Percentiles rank a stretch among this genome's conserved stretches.
These are phyloP conservation scores for Drosophila murphyi DNA, from an alignment of 1,140 invertebrate species.

Conservation along the genomic window DNA sequence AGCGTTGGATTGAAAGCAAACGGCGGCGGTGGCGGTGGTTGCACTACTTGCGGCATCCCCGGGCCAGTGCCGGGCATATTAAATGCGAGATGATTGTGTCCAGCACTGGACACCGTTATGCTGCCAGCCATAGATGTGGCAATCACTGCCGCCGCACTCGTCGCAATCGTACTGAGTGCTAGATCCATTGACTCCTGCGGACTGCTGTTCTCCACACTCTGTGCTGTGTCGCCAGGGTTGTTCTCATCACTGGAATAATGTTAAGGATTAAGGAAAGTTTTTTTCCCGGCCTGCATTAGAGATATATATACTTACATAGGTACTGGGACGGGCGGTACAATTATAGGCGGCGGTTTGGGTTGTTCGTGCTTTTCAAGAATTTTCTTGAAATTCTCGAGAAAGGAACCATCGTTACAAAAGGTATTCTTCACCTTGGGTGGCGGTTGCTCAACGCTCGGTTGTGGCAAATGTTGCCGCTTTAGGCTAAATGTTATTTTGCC, in stretches of 20 bases:
- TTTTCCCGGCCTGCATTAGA: no score
- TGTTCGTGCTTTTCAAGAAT: conserved; percentile 86
- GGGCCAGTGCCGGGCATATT: conserved; percentile 68
- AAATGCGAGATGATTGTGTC: conserved; percentile 74
- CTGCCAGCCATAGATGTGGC: conserved; percentile 46
- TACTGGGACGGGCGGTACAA: conserved; percentile 53
- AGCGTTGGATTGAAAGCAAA: conserved; percentile 84
- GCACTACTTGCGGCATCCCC: conserved; percentile 69
- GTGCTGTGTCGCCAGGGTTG: conserved; percentile 32
- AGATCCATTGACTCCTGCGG: conserved; percentile 40
- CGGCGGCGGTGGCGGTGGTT: conserved; percentile 79
- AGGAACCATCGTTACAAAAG: conserved; percentile 91
- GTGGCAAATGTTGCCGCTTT: conserved; percentile 65
- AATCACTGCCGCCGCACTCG: conserved; percentile 47
- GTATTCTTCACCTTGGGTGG: conserved; percentile 85
- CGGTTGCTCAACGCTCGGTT: conserved; percentile 69
- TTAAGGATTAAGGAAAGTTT: not conserved
- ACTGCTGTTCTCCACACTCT: conserved; percentile 40
- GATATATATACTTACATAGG: conserved; percentile 37
- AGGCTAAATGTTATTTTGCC: conserved; percentile 75
- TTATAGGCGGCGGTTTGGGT: conserved; percentile 73
- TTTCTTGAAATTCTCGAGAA: conserved; percentile 90
- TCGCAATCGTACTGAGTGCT: conserved; percentile 35
- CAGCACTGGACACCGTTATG: conserved; percentile 48
- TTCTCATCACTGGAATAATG: conserved; percentile 49